A percentile compares a stretch with the other conserved stretches of the same genome.
Conservation (phyloP, 2,797 vertebrate genomes). For the Meda fulgida region DNA sequence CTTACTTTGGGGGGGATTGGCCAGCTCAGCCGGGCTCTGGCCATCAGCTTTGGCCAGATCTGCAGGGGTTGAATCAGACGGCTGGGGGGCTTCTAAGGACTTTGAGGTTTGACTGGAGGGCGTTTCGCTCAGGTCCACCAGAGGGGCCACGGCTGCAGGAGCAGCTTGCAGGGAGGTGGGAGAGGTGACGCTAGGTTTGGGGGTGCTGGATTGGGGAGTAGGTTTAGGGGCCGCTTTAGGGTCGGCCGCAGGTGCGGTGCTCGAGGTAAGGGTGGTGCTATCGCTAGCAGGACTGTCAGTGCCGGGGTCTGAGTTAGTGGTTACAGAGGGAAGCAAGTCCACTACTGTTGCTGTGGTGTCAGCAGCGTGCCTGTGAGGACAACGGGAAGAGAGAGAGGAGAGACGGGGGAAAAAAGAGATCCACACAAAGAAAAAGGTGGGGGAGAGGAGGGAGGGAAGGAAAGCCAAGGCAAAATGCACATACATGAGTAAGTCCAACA, state of each 20-base stretch:
- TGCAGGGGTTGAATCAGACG: constrained; percentile 56
- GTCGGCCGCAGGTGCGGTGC: constrained; percentile 78
- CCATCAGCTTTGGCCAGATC: constrained; percentile 67
- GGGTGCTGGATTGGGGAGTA: constrained; percentile 64
- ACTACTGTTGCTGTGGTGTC: constrained; percentile 87
- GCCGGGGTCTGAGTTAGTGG: constrained; percentile 91
- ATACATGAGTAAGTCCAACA: constrained; percentile 59
- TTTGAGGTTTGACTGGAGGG: constrained; percentile 73
- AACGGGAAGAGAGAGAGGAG: constrained; percentile 36
- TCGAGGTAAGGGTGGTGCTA: constrained; percentile 88
- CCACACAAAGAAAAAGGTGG: constrained; percentile 32
- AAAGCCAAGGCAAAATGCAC: constrained; percentile 56
- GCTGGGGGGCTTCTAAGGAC: constrained; percentile 65
- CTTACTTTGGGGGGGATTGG: constrained; percentile 74
- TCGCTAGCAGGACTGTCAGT: constrained; percentile 93
- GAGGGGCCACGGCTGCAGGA: constrained; percentile 82
- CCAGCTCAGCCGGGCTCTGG: constrained; percentile 60
- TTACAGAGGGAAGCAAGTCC: constrained; percentile 90
- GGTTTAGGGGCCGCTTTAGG: constrained; percentile 72
- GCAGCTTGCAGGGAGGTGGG: constrained; percentile 62
- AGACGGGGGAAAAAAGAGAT: constrained; percentile 24
- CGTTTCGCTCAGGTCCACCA: constrained; percentile 93
- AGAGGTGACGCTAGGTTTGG: constrained; percentile 72
- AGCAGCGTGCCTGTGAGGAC: constrained; percentile 86
- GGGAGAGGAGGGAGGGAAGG: constrained; percentile 8